Evolutionary conservation across 2,113 vertebrate species (phyloP), one percentile per base, ranked within the genome.

Genomic region (Terrapene triunguis): DNA sequence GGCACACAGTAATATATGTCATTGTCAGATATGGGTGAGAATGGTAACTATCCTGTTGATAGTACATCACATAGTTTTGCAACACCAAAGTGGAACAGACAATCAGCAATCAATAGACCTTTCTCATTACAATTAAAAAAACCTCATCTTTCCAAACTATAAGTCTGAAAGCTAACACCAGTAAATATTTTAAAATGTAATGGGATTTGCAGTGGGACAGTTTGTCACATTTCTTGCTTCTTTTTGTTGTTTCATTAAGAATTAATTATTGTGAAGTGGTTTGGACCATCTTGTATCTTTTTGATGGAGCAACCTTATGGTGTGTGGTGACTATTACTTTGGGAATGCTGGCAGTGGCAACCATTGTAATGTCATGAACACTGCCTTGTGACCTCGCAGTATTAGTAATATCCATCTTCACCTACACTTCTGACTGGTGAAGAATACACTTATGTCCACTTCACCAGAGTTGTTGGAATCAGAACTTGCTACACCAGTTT

Each of bases 181-280:
- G 89, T 76, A 88, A 69, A 6, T 35, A n/a, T 95, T 93, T 92
- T 3, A n/a, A 95, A 94, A 94, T 79, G 44, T 91, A 92, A 74
- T 89, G 80, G 35, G 4, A 82, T 57, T 92, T 93, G 89, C 95
- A 78, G 54, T 76, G 44, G 21, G n/a, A 38, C 35, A 38, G 32
- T 65, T 29, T 65, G 32, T 29, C 62, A 79, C 29, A 10, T 80
- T 80, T 35, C 48, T 21, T 80, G 78, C 9, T 2, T 9, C 3
- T 93, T 92, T 89, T 47, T 44, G 53, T 85, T 12, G 2, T 53
- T 92, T 85, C 59, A 69, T 90, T 90, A 55, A 76, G 94, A 93
- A 93, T 85, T 65, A 88, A 7, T 57, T 89, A 0, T 83, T 82
- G 4, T 51, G 82, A 38, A n/a, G 12, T 90, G 87, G 82, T 85